Base-by-base conservation (phyloP, 2,888 invertebrate genomes). In the Diadegma fenestrale region DNA sequence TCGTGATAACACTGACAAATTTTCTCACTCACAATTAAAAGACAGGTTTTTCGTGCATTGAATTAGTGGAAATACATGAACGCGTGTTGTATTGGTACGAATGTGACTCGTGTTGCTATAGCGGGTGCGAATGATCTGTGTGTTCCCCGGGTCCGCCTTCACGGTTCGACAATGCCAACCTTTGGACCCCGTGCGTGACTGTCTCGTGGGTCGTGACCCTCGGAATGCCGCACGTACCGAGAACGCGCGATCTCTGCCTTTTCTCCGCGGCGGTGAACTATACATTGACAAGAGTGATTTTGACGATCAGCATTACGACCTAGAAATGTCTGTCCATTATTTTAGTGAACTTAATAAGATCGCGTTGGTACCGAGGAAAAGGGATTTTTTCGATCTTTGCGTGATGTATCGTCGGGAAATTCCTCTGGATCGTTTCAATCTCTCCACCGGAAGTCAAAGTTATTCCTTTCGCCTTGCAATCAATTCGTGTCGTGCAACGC, bases 171-270 rank as follows among this genome's bases (percentile, higher is more conserved):
- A 89, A 89, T 89, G 86, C 86, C 86, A 88, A 88, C 87, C 87
- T 86, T 87, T 87, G 89, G 86, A 87, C 87, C 80, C 69, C 26
- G 37, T 81, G 69, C 41, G 48, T 63, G 45, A 26, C 22, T 63
- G 66, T 51, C 48, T 85, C 86, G 79, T 69, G 81, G 87, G 88
- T 88, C 88, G 69, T 85, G 89, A 89, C 88, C 89, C 86, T 79
- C 76, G 78, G 87, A 88, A 88, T 89, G 84, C 88, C 88, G 86
- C 85, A 87, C 88, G 88, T 87, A 88, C 88, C 88, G 87, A 87
- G 87, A 86, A 61, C 82, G 71, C 73, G 71, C 75, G 72, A 22
- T 66, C 77, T 84, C 80, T 58, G 54, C 51, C 81, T 79, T 75
- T 68, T 82, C 78, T 77, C 45, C 41, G 76, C 79, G 33, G 30